Conservation (phyloP, 2,888 invertebrate species). For the Dolichopus griseipennis region DNA sequence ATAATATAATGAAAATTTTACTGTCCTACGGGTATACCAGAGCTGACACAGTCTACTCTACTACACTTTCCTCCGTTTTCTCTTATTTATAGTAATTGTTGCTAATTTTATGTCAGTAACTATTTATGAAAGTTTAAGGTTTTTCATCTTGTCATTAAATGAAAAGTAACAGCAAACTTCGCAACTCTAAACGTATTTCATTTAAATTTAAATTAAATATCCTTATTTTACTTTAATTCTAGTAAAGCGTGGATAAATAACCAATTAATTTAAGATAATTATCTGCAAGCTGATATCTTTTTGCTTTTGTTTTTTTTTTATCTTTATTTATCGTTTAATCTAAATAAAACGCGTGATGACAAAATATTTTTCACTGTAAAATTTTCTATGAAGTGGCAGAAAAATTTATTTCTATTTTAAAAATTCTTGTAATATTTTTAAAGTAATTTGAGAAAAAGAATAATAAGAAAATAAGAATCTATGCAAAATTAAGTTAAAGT, state of each 20-base stretch:
- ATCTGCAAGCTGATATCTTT: neutral
- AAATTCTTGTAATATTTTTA: neutral
- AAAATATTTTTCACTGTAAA: neutral
- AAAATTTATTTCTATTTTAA: neutral
- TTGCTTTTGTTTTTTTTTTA: neutral
- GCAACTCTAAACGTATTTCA: neutral
- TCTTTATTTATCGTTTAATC: neutral
- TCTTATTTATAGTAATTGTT: no score
- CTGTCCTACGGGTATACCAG: no score
- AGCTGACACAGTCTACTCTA: no score
- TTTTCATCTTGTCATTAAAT: no score
- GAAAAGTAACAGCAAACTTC: no score
- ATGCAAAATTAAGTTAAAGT: no score
- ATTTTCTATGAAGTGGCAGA: neutral
- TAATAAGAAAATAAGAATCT: no score
- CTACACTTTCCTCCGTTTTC: no score
- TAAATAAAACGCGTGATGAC: neutral
- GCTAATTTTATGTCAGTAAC: no score
- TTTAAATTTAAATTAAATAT: neutral
- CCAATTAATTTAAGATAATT: constrained; percentile 6
- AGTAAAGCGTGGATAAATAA: neutral
- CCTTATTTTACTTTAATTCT: neutral
- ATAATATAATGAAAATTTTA: no score
- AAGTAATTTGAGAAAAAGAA: no score
- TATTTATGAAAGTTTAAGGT: no score